Evolutionary conservation across 1,140 invertebrate species (phyloP).

Genomic region (Drosophila erecta): DNA sequence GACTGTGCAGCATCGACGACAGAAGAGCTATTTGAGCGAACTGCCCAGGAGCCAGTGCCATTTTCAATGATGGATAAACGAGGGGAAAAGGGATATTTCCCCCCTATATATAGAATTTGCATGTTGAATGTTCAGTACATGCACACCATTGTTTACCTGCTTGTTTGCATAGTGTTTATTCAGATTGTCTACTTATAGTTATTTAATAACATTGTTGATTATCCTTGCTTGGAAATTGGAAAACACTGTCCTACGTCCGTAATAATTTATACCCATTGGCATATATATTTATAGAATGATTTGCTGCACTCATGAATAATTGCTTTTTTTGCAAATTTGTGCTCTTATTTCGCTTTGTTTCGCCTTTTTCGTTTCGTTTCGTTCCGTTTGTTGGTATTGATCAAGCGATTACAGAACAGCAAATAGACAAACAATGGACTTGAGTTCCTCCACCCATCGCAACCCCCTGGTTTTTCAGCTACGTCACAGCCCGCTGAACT

Average conservation of each 20-base stretch:
- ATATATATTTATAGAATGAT: slow-evolving; percentile 37
- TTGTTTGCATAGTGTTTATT: slow-evolving; percentile 10
- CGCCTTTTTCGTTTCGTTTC: neutral
- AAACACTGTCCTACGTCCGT: neutral
- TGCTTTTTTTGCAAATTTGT: slow-evolving; percentile 19
- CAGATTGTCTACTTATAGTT: neutral
- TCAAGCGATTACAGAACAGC: slow-evolving; percentile 40
- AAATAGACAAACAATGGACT: slow-evolving; percentile 48
- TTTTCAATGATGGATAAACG: slow-evolving; percentile 13
- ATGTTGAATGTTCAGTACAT: neutral
- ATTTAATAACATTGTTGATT: neutral
- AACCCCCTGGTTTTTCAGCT: neutral
- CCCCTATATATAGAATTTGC: neutral
- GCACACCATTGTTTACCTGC: neutral
- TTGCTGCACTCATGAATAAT: slow-evolving; percentile 7
- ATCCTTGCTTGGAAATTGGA: slow-evolving; percentile 12
- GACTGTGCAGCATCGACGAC: slow-evolving; percentile 68
- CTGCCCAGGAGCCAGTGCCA: neutral
- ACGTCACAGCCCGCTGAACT: slow-evolving; percentile 37
- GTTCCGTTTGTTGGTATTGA: slow-evolving; percentile 37
- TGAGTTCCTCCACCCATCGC: slow-evolving; percentile 20
- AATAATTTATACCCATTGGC: neutral
- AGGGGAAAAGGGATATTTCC: slow-evolving; percentile 25
- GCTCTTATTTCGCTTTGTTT: slow-evolving; percentile 23
- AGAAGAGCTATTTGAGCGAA: slow-evolving; percentile 54